Evolutionary conservation across 2,888 invertebrate genomes (phyloP).

Genomic region (Gymnocheta viridis): DNA sequence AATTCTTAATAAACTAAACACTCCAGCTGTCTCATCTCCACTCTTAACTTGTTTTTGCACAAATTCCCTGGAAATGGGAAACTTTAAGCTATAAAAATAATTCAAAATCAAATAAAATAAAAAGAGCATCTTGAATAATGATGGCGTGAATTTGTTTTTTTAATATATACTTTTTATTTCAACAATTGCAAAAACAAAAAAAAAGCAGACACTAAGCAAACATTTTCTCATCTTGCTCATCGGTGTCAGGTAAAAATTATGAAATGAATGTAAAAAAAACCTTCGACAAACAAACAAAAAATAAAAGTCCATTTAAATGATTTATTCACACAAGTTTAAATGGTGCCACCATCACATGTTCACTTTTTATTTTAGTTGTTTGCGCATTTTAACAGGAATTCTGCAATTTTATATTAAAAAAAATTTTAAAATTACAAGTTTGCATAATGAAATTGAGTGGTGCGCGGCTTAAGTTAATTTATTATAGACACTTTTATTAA

Average conservation of each 20-base stretch:
- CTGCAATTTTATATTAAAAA: background rate
- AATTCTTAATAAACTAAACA: background rate
- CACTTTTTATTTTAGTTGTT: background rate
- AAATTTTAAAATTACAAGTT: background rate
- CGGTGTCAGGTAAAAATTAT: background rate
- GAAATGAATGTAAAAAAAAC: background rate
- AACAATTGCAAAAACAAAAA: slow-evolving; percentile 37
- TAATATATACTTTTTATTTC: background rate
- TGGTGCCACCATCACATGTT: slow-evolving; percentile 49
- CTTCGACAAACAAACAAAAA: background rate
- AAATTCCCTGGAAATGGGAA: slow-evolving; percentile 8
- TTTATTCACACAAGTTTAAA: slow-evolving; percentile 49
- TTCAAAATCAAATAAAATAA: background rate
- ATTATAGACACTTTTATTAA: background rate
- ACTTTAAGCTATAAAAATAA: background rate
- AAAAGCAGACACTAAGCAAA: background rate
- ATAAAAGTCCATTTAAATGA: slow-evolving; percentile 13
- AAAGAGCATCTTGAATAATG: slow-evolving; percentile 20
- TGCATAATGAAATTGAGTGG: slow-evolving; percentile 13
- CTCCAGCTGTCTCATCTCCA: background rate
- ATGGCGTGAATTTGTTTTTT: background rate
- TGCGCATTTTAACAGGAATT: slow-evolving; percentile 21
- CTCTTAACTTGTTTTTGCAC: background rate
- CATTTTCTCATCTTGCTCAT: background rate
- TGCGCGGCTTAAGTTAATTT: slow-evolving; percentile 15